Evolutionary conservation across 2,113 vertebrate genomes (phyloP).

Genomic region (Nerophis lumbriciformis): DNA sequence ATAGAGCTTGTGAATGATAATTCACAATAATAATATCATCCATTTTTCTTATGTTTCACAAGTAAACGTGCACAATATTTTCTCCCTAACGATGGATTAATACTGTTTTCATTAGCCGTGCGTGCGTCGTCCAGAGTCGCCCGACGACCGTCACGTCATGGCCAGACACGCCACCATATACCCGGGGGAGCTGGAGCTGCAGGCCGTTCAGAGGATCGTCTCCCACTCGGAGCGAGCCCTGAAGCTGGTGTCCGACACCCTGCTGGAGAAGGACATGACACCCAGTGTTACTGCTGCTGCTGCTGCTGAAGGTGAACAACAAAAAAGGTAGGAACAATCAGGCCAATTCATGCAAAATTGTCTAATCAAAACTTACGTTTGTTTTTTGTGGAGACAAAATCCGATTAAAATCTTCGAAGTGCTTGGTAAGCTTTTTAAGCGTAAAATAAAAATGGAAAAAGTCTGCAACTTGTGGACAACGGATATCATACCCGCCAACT

Average conservation of each 20-base stretch:
- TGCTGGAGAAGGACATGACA: constrained; percentile 63
- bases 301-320: constrained; percentile 25
- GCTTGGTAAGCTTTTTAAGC: too few relatives aligned
- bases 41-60: too few relatives aligned
- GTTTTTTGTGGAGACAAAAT: too few relatives aligned
- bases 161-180: constrained; percentile 78
- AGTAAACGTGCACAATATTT: neutral
- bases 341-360: neutral
- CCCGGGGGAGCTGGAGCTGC: constrained; percentile 77
- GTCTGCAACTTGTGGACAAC: too few relatives aligned
- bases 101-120: constrained; percentile 44
- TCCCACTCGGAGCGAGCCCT: constrained; percentile 77
- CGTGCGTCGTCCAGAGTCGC: constrained; percentile 66
- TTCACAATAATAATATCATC: too few relatives aligned
- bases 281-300: constrained; percentile 3
- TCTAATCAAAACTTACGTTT: too few relatives aligned
- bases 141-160: constrained; percentile 78
- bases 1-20: too few relatives aligned
- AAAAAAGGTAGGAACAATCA: constrained; percentile 53
- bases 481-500: too few relatives aligned
- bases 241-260: constrained; percentile 76
- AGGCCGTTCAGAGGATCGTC: constrained; percentile 76
- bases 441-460: too few relatives aligned
- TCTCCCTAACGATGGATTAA: neutral
- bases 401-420: too few relatives aligned